Percentiles rank a stretch among this genome's conserved stretches.
phyloP scores from a whole-genome alignment of 2,797 vertebrate species.

The Lepus oiostolus region DNA sequence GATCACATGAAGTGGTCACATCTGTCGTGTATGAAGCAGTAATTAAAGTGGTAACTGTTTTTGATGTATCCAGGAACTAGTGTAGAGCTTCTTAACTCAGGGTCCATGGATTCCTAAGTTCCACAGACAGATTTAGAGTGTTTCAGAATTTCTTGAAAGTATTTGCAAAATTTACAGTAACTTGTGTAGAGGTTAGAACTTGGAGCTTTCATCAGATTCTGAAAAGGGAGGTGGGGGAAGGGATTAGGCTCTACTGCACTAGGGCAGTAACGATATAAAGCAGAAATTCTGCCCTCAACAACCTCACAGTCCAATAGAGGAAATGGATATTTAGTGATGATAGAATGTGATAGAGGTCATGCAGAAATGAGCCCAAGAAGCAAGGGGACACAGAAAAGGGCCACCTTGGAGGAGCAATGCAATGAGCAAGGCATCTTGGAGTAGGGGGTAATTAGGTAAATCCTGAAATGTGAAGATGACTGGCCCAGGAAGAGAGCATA shows the following conservation, averaged over 20 bases:
- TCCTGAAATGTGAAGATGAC: background rate
- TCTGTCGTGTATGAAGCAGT: background rate
- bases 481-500: background rate
- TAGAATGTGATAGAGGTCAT: background rate
- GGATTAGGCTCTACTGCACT: background rate
- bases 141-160: constrained; percentile 13
- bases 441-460: background rate
- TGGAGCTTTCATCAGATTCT: background rate
- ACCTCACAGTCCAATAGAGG: background rate
- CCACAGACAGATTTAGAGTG: background rate
- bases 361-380: background rate
- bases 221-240: background rate
- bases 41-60: background rate
- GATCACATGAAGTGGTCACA: background rate
- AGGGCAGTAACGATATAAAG: background rate
- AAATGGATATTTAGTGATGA: background rate
- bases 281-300: background rate
- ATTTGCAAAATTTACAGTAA: background rate
- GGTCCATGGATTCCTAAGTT: background rate
- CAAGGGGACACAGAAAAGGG: background rate
- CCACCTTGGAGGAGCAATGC: background rate
- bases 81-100: background rate
- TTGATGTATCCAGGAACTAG: background rate
- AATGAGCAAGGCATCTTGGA: background rate
- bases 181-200: background rate